A percentile compares a stretch with the other conserved stretches of the same genome.
These are phyloP conservation scores for Ctena decussata DNA, from an alignment of 2,888 invertebrate genomes.

Conservation along the genomic window DNA sequence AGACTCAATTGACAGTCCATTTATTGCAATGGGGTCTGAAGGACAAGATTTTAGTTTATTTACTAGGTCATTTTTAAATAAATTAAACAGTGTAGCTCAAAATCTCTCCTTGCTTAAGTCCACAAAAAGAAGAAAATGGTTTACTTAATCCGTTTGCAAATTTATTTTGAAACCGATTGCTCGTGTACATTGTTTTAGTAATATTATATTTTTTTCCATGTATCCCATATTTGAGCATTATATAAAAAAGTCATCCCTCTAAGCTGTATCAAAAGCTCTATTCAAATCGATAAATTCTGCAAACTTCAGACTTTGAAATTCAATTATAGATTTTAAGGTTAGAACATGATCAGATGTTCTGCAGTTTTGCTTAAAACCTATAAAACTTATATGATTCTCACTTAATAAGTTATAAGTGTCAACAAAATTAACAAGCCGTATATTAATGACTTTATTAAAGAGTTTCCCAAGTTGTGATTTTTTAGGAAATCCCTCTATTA, in stretches of 20 bases:
- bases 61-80: conserved; percentile 19
- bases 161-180: conserved; percentile 23
- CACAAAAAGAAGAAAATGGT: neutral
- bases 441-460: conserved; percentile 31
- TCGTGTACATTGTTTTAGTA: conserved; percentile 28
- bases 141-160: conserved; percentile 10
- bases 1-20: neutral
- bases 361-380: conserved; percentile 26
- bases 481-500: conserved; percentile 26
- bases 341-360: conserved; percentile 36
- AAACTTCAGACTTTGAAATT: conserved; percentile 6
- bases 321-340: conserved; percentile 30
- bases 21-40: too few species aligned
- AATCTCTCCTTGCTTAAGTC: conserved; percentile 18
- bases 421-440: conserved; percentile 5
- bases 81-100: conserved; percentile 19
- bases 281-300: conserved; percentile 33
- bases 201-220: conserved; percentile 16
- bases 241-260: conserved; percentile 27
- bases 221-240: neutral
- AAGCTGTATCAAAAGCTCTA: conserved; percentile 49
- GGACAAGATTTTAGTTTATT: neutral
- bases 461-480: conserved; percentile 22
- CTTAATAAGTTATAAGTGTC: neutral
- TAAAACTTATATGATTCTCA: conserved; percentile 35